Percentiles rank a stretch among this genome's conserved stretches.
These are phyloP conservation scores for Euphydryas editha DNA, from an alignment of 2,888 invertebrate species.

Conservation along the genomic window DNA sequence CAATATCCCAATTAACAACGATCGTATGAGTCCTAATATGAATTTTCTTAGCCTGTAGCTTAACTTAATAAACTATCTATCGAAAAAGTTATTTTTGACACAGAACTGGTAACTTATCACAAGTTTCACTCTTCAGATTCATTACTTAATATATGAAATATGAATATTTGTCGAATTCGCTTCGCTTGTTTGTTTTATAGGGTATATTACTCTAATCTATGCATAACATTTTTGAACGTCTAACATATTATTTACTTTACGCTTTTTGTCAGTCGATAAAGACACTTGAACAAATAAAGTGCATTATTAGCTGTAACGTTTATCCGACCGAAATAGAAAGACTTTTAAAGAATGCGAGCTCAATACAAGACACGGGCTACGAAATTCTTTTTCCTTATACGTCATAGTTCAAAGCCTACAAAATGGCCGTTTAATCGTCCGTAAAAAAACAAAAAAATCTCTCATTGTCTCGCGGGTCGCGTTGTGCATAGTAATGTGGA, in stretches of 20 bases:
- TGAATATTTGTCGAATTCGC: not conserved
- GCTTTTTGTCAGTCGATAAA: slow-evolving; percentile 2
- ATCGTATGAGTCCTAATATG: too few relatives aligned
- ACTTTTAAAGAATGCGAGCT: slow-evolving; percentile 24
- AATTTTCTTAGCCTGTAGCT: too few relatives aligned
- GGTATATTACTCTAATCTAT: not conserved
- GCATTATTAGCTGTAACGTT: slow-evolving; percentile 36
- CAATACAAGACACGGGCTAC: slow-evolving; percentile 15
- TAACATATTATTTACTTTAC: slow-evolving; percentile 19
- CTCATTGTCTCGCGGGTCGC: slow-evolving; percentile 47
- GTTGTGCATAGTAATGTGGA: slow-evolving; percentile 51
- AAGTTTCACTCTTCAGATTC: too few relatives aligned
- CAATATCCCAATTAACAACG: too few relatives aligned
- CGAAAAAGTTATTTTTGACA: too few relatives aligned
- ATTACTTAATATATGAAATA: too few relatives aligned
- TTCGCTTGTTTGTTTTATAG: not conserved
- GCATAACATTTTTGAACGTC: slow-evolving; percentile 13
- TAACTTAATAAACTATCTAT: too few relatives aligned
- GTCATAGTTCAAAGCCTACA: slow-evolving; percentile 31
- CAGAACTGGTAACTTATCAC: too few relatives aligned
- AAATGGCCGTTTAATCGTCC: slow-evolving; percentile 39
- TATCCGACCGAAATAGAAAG: slow-evolving; percentile 25
- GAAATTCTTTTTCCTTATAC: slow-evolving; percentile 30
- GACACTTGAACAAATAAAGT: slow-evolving; percentile 36
- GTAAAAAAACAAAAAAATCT: slow-evolving; percentile 38